phyloP scores from a whole-genome alignment of 2,888 invertebrate species.

The Apantesis nais region DNA sequence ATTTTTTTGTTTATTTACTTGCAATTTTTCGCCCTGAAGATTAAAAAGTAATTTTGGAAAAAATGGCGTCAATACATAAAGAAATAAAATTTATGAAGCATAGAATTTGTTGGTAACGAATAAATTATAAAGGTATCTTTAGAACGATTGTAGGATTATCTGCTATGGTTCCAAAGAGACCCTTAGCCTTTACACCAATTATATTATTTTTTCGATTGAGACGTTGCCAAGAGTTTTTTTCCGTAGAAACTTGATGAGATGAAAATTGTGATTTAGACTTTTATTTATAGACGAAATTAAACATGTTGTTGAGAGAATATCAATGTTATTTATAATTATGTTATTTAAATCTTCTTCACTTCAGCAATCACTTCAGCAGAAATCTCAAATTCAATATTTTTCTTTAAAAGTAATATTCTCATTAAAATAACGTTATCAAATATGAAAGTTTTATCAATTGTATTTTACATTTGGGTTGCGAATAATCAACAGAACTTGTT shows the following conservation, averaged over 20 bases:
- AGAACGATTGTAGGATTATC: slow-evolving; percentile 22
- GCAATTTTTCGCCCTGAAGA: no score
- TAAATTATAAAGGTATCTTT: slow-evolving; percentile 43
- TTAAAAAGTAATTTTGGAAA: not conserved
- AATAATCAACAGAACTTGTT: not conserved
- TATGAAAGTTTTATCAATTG: not conserved
- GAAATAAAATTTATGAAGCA: no score
- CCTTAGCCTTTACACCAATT: slow-evolving; percentile 43
- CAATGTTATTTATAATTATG: not conserved
- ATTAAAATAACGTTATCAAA: not conserved
- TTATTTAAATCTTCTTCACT: not conserved
- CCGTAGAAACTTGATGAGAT: slow-evolving; percentile 6
- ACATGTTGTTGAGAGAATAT: not conserved
- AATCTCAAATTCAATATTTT: no score
- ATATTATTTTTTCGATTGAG: slow-evolving; percentile 20
- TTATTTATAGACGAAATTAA: not conserved
- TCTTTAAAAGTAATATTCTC: no score
- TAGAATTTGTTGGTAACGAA: not conserved
- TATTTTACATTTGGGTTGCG: not conserved
- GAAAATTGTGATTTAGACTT: slow-evolving; percentile 4
- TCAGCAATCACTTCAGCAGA: no score
- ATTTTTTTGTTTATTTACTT: not conserved
- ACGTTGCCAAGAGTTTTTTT: slow-evolving; percentile 8
- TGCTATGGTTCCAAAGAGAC: slow-evolving; percentile 37
- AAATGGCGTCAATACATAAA: no score